These are phyloP conservation scores for Platycercus adscitus DNA, from an alignment of 2,113 vertebrate genomes.

Conservation along the genomic window DNA sequence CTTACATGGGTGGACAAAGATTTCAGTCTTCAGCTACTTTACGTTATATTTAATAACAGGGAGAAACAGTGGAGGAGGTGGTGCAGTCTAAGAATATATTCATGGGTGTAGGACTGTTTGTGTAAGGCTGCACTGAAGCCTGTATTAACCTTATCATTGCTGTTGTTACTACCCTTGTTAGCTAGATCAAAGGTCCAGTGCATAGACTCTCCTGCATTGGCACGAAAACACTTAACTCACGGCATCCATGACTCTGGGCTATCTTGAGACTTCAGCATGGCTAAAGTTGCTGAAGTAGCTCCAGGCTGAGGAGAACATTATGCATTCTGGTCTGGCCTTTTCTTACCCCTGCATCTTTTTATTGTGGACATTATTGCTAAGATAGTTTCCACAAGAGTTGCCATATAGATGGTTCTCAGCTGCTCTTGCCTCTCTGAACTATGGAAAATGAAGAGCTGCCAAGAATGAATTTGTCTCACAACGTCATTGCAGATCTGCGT, in stretches of 20 bases:
- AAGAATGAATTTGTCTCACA: neutral
- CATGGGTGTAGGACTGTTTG: neutral
- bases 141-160: neutral
- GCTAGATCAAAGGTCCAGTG: neutral
- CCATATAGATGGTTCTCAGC: neutral
- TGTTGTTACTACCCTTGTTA: neutral
- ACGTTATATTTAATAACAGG: neutral
- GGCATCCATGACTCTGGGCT: neutral
- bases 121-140: neutral
- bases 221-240: neutral
- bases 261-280: neutral
- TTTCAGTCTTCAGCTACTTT: neutral
- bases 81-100: neutral
- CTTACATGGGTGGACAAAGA: neutral
- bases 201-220: neutral
- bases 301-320: neutral
- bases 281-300: neutral
- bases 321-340: neutral
- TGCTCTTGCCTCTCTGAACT: neutral
- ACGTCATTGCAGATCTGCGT: neutral
- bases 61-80: neutral
- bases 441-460: neutral
- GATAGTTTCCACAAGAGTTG: neutral
- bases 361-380: neutral
- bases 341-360: neutral